Conservation (phyloP, 2,888 invertebrate genomes). For the Cacoxenus indagator region DNA sequence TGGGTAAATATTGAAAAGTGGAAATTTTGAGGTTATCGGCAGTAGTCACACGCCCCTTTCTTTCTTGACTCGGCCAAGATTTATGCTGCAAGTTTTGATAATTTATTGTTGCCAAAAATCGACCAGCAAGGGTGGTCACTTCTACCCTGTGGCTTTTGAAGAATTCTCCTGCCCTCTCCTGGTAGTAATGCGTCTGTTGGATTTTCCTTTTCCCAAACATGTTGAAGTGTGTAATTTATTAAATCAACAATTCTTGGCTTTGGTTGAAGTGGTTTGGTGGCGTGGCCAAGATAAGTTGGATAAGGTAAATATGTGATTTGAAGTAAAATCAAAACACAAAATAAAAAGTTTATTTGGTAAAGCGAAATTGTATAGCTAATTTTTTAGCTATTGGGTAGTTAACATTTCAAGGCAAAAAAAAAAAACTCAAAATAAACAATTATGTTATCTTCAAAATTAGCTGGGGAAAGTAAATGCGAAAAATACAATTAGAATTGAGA, state of each 20-base stretch:
- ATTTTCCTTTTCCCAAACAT: constrained; percentile 34
- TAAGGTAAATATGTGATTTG: neutral
- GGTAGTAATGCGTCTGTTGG: constrained; percentile 58
- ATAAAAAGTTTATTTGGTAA: neutral
- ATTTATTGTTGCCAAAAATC: constrained; percentile 55
- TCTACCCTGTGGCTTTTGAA: neutral
- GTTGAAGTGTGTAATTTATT: constrained; percentile 55
- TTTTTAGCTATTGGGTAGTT: no score
- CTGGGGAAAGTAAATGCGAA: no score
- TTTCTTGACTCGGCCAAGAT: constrained; percentile 47
- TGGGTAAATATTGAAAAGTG: constrained; percentile 58
- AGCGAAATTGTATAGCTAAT: neutral
- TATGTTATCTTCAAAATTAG: no score
- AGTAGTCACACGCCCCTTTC: neutral
- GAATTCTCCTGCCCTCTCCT: constrained; percentile 8
- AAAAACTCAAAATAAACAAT: no score
- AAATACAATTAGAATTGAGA: no score
- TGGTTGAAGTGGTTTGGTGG: neutral
- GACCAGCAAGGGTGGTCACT: constrained; percentile 32
- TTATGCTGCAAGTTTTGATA: constrained; percentile 63
- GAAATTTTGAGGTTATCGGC: constrained; percentile 47
- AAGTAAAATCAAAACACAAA: neutral
- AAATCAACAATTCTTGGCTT: constrained; percentile 38
- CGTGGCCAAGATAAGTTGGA: neutral
- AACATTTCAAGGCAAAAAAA: no score